Evolutionary conservation across 2,113 vertebrate species (phyloP).

Genomic region (Chitala chitala): DNA sequence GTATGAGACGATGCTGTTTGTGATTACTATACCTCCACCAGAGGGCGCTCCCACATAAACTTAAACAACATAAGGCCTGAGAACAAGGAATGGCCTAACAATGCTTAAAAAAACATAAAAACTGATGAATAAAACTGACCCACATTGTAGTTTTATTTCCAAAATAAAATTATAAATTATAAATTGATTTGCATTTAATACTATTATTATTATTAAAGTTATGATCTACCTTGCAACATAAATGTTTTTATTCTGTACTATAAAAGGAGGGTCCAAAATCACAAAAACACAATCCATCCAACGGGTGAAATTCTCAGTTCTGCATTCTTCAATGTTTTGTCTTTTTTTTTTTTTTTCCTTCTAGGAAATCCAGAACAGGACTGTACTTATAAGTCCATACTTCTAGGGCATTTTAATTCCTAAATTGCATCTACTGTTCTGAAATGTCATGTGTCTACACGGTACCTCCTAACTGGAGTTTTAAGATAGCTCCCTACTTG

Average conservation of each 20-base stretch:
- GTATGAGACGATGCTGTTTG: neutral
- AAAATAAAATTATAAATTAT: neutral
- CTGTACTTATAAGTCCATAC: no score
- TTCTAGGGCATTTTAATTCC: no score
- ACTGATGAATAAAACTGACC: neutral
- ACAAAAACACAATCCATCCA: no score
- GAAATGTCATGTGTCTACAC: neutral
- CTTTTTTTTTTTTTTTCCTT: neutral
- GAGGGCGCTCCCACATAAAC: slow-evolving; percentile 18
- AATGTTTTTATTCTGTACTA: no score
- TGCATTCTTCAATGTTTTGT: slow-evolving; percentile 7
- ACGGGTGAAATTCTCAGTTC: no score
- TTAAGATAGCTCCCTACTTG: neutral
- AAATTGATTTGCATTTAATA: no score
- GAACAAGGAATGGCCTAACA: neutral
- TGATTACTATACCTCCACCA: slow-evolving; percentile 15
- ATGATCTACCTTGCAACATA: no score
- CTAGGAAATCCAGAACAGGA: no score
- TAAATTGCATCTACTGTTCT: neutral
- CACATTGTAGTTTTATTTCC: neutral
- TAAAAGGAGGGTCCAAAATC: no score
- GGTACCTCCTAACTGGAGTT: neutral
- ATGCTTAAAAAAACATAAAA: neutral
- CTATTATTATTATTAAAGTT: no score
- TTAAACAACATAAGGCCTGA: neutral